A percentile compares a stretch with the other conserved stretches of the same genome.
Evolutionary conservation across 2,888 invertebrate genomes (phyloP).

Genomic region (Cephus spinipes): DNA sequence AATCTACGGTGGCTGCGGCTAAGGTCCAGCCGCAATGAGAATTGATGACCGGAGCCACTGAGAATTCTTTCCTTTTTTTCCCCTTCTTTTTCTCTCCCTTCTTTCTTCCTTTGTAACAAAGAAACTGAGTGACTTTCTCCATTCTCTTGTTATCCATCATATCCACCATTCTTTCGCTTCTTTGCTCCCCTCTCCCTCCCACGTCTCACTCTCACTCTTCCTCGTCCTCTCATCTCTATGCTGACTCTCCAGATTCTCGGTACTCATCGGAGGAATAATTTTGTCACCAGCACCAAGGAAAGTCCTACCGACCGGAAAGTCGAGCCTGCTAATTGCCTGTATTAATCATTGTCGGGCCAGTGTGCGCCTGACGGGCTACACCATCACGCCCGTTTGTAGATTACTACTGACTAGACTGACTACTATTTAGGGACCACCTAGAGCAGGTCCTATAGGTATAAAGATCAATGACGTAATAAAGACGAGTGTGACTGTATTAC

Average conservation of each 20-base stretch:
- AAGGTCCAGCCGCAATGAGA: not conserved
- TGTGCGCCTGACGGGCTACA: not conserved
- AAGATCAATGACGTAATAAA: not conserved
- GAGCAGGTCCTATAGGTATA: not conserved
- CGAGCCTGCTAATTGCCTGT: not conserved
- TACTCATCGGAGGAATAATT: not conserved
- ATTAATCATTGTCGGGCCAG: not conserved
- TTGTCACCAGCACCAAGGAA: not conserved
- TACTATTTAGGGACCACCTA: not conserved
- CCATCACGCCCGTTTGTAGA: not conserved
- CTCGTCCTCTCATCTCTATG: not conserved
- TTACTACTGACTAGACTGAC: not conserved
- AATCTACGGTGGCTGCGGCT: not conserved
- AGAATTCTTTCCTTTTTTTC: not conserved
- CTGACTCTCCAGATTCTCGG: not conserved
- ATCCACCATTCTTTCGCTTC: not conserved
- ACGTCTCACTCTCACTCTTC: accelerated
- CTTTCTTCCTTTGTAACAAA: not conserved
- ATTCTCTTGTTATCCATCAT: not conserved
- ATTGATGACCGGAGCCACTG: not conserved
- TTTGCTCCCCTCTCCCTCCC: not conserved
- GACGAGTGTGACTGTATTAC: not conserved
- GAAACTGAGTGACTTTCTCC: not conserved
- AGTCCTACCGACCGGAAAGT: not conserved
- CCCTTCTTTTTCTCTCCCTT: not conserved